phyloP scores from a whole-genome alignment of 1,140 invertebrate species.

The Neodiprion fabricii region DNA sequence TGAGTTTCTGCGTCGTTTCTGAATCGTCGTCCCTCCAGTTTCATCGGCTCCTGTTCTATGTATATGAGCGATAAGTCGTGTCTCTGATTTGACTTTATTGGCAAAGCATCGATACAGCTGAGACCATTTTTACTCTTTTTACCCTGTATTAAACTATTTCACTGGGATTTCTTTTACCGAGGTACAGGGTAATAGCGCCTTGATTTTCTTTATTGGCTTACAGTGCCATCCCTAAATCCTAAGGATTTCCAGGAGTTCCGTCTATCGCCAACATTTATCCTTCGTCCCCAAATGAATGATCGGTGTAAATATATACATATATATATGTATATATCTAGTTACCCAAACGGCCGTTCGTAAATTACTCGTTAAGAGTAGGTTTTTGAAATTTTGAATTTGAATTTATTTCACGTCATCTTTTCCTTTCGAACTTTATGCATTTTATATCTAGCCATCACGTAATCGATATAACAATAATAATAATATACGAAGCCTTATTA shows the following conservation, averaged over 20 bases:
- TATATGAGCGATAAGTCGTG: not conserved
- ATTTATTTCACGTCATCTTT: too few relatives aligned
- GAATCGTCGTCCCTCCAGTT: not conserved
- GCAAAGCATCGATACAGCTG: not conserved
- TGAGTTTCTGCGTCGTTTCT: not conserved
- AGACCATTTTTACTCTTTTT: not conserved
- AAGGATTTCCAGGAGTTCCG: not conserved
- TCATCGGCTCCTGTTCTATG: not conserved
- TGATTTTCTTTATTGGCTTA: not conserved
- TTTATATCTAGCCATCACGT: too few relatives aligned
- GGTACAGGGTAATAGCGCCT: not conserved
- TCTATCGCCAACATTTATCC: not conserved
- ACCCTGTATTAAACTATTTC: not conserved
- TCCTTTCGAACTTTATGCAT: too few relatives aligned
- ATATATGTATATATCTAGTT: too few relatives aligned
- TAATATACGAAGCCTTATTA: too few relatives aligned
- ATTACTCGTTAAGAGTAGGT: too few relatives aligned
- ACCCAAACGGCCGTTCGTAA: too few relatives aligned
- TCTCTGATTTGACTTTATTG: conserved; percentile 5
- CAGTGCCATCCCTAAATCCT: not conserved
- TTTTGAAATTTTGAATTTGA: too few relatives aligned
- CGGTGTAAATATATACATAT: not conserved
- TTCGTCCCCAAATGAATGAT: not conserved
- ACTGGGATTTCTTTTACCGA: not conserved
- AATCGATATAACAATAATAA: too few relatives aligned